phyloP scores from a whole-genome alignment of 2,797 vertebrate species.

The Urosaurus nigricauda region DNA sequence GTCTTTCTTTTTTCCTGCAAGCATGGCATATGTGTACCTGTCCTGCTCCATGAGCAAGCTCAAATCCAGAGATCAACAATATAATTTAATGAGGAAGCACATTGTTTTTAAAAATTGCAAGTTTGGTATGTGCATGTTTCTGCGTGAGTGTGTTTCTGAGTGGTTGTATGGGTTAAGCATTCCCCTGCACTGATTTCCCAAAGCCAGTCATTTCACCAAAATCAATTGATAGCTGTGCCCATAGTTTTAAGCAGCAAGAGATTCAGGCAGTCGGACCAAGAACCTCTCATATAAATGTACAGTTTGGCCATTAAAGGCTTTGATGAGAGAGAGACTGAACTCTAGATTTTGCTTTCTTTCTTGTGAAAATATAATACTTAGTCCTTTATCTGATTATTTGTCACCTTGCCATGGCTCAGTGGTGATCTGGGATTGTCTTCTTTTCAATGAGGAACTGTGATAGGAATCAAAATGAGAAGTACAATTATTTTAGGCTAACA shows the following conservation, averaged over 20 bases:
- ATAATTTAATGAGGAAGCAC: background rate
- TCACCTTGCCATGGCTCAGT: background rate
- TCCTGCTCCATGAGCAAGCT: background rate
- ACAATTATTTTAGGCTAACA: background rate
- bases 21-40: background rate
- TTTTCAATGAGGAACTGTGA: background rate
- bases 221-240: no score
- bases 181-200: background rate
- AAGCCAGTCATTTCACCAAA: background rate
- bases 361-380: no score
- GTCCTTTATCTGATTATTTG: background rate
- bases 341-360: background rate
- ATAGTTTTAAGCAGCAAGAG: background rate
- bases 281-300: background rate
- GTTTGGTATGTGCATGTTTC: background rate
- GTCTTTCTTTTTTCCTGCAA: slow-evolving; percentile 6
- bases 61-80: background rate
- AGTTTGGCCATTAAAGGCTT: background rate
- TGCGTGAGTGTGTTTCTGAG: background rate
- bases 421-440: background rate
- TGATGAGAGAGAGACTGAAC: background rate
- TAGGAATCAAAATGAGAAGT: background rate
- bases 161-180: background rate
- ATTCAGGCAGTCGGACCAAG: background rate
- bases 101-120: background rate